Conservation (phyloP, 2,797 vertebrate genomes). For the Pteropus rufus region DNA sequence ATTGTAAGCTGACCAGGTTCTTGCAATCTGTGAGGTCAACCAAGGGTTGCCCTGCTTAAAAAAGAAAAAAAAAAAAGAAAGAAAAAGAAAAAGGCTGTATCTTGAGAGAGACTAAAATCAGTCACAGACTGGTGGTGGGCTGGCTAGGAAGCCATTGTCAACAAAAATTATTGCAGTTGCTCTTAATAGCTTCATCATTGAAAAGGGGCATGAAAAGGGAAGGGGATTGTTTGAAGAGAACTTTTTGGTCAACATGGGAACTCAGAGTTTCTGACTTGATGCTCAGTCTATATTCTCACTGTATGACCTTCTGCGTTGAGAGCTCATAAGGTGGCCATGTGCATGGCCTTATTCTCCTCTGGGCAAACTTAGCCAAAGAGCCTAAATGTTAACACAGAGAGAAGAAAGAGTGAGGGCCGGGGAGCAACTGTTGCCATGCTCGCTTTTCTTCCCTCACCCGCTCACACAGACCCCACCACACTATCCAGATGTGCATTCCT, state of each 20-base stretch:
- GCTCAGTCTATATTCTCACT: background rate
- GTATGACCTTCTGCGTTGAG: too few relatives aligned
- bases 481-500: too few relatives aligned
- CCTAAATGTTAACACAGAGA: accelerated
- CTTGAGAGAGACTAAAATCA: background rate
- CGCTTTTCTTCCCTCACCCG: background rate
- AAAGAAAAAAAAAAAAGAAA: too few relatives aligned
- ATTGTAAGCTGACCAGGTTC: too few relatives aligned
- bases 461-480: background rate
- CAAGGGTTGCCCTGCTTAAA: too few relatives aligned
- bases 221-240: background rate
- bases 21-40: too few relatives aligned
- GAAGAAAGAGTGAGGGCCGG: too few relatives aligned
- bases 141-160: background rate
- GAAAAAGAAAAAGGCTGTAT: too few relatives aligned
- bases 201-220: background rate
- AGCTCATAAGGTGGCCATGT: accelerated
- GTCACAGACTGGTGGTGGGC: background rate
- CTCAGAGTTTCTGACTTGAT: background rate
- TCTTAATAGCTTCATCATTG: background rate
- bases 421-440: accelerated
- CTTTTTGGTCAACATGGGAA: background rate
- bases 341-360: accelerated
- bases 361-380: background rate
- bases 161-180: background rate